phyloP scores from a whole-genome alignment of 2,797 vertebrate genomes.

The Sebastolobus altivelis region DNA sequence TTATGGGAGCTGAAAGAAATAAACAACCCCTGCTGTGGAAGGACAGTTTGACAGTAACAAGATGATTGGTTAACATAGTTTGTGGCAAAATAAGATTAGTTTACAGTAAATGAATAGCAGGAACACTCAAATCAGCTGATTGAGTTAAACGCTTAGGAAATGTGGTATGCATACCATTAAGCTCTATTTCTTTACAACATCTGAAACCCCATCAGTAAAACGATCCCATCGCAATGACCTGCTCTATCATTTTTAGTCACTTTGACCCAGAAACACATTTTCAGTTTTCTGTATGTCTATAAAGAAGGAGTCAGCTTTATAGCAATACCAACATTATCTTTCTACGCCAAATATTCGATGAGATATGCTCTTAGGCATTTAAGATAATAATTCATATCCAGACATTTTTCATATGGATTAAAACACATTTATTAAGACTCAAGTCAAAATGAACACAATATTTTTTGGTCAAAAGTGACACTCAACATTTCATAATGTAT shows the following conservation, averaged over 20 bases:
- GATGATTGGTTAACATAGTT: background rate
- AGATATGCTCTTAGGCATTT: too few species aligned
- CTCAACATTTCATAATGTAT: too few species aligned
- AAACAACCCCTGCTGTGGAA: slow-evolving; percentile 10
- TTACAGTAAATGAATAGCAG: background rate
- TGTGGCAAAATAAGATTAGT: background rate
- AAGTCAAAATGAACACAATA: too few species aligned
- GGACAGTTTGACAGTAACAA: background rate
- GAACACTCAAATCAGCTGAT: background rate
- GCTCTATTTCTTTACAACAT: background rate
- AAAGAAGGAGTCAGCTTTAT: too few species aligned
- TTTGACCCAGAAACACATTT: too few species aligned
- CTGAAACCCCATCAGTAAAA: background rate
- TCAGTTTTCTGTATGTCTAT: too few species aligned
- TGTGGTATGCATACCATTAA: background rate
- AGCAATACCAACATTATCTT: too few species aligned
- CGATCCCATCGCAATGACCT: background rate
- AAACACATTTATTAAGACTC: too few species aligned
- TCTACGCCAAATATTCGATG: too few species aligned
- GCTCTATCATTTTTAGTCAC: too few species aligned
- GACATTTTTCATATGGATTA: too few species aligned
- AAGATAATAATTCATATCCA: too few species aligned
- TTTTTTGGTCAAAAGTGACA: fast-evolving
- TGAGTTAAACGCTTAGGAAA: background rate
- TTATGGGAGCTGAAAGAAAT: slow-evolving; percentile 18